phyloP scores from a whole-genome alignment of 2,888 invertebrate genomes.

The Scelioninae gen. 1 region DNA sequence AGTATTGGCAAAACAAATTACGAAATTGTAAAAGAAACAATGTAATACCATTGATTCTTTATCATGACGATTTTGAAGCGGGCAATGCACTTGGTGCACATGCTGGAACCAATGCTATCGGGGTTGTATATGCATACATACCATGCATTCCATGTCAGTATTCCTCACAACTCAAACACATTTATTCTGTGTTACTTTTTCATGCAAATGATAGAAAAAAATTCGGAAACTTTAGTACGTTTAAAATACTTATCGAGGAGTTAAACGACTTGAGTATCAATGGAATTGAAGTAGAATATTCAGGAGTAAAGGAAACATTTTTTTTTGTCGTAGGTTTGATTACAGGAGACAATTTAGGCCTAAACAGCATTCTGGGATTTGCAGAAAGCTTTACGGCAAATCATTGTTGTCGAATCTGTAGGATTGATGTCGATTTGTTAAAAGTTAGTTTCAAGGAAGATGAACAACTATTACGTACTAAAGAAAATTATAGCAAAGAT shows the following conservation, averaged over 20 bases:
- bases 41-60: too few relatives aligned
- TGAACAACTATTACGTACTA: constrained; percentile 13
- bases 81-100: too few relatives aligned
- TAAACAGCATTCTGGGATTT: constrained; percentile 36
- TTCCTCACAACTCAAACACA: constrained; percentile 27
- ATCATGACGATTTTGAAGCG: too few relatives aligned
- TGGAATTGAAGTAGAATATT: constrained; percentile 37
- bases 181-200: constrained; percentile 45
- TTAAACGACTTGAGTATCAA: constrained; percentile 35
- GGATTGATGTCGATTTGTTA: background rate
- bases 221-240: constrained; percentile 48
- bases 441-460: constrained; percentile 34
- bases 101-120: background rate
- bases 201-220: constrained; percentile 34
- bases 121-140: constrained; percentile 33
- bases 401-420: constrained; percentile 40
- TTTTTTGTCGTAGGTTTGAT: constrained; percentile 46
- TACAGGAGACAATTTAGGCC: constrained; percentile 54
- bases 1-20: constrained; percentile 25
- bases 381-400: constrained; percentile 29
- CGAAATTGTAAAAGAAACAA: too few relatives aligned
- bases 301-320: constrained; percentile 22
- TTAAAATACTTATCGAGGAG: constrained; percentile 35
- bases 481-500: constrained; percentile 28
- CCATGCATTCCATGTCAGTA: constrained; percentile 33